phyloP scores from a whole-genome alignment of 2,113 vertebrate genomes.

The Chinchilla lanigera region DNA sequence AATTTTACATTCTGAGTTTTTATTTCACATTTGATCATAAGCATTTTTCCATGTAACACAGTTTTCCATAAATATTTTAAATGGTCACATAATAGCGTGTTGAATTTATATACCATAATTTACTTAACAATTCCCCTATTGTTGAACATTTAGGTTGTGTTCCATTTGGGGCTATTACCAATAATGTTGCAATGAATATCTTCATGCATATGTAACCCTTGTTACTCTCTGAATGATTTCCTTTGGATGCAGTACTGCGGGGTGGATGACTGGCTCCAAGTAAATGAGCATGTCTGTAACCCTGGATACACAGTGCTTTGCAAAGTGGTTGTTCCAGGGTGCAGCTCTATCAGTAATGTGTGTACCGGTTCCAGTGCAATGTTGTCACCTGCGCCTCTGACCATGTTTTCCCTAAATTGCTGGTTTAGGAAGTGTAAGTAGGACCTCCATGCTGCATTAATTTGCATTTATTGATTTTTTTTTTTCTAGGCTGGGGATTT shows the following conservation, averaged over 20 bases:
- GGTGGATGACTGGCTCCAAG: conserved; percentile 63
- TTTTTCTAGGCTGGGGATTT: neutral
- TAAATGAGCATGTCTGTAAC: conserved; percentile 67
- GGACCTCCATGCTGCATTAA: conserved; percentile 7
- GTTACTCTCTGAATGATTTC: conserved; percentile 60
- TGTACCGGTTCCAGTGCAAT: neutral
- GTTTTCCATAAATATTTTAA: conserved; percentile 76
- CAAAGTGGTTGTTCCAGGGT: conserved; percentile 6
- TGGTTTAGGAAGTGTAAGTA: conserved; percentile 63
- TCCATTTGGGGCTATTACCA: conserved; percentile 53
- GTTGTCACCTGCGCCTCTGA: neutral
- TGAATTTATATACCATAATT: conserved; percentile 67
- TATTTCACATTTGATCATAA: conserved; percentile 67
- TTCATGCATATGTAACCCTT: conserved; percentile 12
- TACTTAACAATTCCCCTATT: conserved; percentile 66
- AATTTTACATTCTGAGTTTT: conserved; percentile 53
- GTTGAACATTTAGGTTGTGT: conserved; percentile 66
- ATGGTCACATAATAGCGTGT: conserved; percentile 63
- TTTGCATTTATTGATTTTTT: conserved; percentile 65
- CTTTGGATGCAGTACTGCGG: conserved; percentile 22
- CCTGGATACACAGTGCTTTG: conserved; percentile 54
- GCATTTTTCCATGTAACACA: conserved; percentile 58
- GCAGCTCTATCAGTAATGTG: conserved; percentile 45
- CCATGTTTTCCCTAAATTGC: conserved; percentile 21
- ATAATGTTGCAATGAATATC: conserved; percentile 58